phyloP scores from a whole-genome alignment of 2,888 invertebrate species.

The Oeneis ivallda region DNA sequence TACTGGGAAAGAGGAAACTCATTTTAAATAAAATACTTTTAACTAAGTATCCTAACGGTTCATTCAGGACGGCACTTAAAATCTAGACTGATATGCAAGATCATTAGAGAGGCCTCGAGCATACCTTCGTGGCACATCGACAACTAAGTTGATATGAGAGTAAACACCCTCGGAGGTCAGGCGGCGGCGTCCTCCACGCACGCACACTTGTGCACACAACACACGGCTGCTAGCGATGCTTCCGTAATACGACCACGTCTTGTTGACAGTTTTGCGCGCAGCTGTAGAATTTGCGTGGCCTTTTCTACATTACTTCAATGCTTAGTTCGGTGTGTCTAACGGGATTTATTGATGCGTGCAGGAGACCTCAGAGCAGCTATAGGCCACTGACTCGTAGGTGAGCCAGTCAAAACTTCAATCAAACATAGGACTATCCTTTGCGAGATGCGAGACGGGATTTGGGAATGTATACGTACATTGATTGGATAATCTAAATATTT shows the following conservation, averaged over 20 bases:
- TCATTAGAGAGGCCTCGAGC: conserved; percentile 4
- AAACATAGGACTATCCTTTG: too few species aligned
- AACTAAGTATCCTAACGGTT: background rate
- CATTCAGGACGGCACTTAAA: background rate
- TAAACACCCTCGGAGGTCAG: conserved; percentile 6
- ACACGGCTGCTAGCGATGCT: background rate
- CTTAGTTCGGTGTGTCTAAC: background rate
- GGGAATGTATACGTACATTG: too few species aligned
- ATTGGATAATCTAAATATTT: too few species aligned
- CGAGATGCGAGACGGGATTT: too few species aligned
- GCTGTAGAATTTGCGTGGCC: background rate
- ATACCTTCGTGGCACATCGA: background rate
- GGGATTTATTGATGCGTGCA: background rate
- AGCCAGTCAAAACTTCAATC: background rate
- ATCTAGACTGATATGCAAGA: background rate
- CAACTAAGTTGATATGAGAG: background rate
- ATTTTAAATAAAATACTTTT: too few species aligned
- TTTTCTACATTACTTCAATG: background rate
- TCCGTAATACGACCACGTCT: background rate
- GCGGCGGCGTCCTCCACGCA: conserved; percentile 8
- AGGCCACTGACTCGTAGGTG: background rate
- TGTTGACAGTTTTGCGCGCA: conserved; percentile 5
- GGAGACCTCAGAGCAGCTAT: background rate
- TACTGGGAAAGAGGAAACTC: too few species aligned
- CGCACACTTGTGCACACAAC: conserved; percentile 13